These are phyloP conservation scores for Campylomormyrus numenius DNA, from an alignment of 2,113 vertebrate genomes.

Conservation along the genomic window DNA sequence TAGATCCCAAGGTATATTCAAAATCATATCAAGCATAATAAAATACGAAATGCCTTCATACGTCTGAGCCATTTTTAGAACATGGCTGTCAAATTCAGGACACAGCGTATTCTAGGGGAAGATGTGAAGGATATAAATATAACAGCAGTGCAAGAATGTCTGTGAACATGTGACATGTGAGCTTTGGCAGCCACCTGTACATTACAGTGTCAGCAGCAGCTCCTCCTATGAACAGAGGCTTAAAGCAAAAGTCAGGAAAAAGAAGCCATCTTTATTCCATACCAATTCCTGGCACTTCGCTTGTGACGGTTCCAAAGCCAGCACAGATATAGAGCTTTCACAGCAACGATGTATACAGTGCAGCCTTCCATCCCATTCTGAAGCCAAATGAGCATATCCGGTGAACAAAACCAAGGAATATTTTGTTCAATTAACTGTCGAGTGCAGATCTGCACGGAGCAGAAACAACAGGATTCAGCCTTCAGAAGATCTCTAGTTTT, in stretches of 20 bases:
- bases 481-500: not conserved
- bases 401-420: not conserved
- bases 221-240: not conserved
- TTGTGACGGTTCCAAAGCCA: not conserved
- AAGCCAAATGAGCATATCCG: not conserved
- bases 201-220: not conserved
- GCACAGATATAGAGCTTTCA: not conserved
- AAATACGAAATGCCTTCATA: not conserved
- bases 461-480: not conserved
- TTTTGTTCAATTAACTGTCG: not conserved
- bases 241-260: not conserved
- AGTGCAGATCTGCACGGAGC: not conserved
- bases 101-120: not conserved
- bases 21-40: not conserved
- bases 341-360: not conserved
- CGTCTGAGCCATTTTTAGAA: not conserved
- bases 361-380: not conserved
- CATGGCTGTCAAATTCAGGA: not conserved
- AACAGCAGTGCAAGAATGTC: not conserved
- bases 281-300: not conserved
- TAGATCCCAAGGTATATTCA: not conserved
- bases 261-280: not conserved
- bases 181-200: not conserved
- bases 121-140: not conserved
- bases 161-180: not conserved